Conservation (phyloP, 2,797 vertebrate genomes). For the Buphagus erythrorhynchus region DNA sequence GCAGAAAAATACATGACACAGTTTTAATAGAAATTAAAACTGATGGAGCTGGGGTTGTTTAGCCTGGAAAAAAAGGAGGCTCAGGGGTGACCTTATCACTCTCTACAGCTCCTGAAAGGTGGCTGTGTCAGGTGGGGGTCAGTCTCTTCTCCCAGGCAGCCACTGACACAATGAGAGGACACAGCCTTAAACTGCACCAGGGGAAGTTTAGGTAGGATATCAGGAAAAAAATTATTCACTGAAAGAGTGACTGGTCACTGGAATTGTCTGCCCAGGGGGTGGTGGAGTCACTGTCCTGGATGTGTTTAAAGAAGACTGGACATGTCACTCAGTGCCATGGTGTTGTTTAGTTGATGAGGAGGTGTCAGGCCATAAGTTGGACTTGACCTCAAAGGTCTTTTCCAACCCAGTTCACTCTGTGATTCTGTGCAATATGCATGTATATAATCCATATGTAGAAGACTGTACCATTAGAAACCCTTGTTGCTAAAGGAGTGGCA, state of each 20-base stretch:
- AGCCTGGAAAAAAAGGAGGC: not conserved
- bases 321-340: not conserved
- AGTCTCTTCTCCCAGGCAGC: not conserved
- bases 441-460: fast-evolving
- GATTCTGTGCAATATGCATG: not conserved
- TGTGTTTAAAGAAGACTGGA: not conserved
- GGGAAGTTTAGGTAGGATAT: not conserved
- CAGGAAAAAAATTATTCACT: not conserved
- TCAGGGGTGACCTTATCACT: not conserved
- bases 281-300: not conserved
- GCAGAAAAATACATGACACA: not conserved
- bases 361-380: not conserved
- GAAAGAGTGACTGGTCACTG: not conserved
- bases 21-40: not conserved
- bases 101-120: too few relatives aligned
- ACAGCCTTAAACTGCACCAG: not conserved
- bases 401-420: not conserved
- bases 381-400: not conserved
- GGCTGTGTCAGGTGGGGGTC: not conserved
- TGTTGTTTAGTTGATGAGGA: not conserved
- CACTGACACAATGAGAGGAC: not conserved
- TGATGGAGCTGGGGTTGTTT: not conserved
- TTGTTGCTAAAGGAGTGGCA: not conserved
- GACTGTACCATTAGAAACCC: not conserved
- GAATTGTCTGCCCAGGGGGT: not conserved